Conservation (phyloP, 2,888 invertebrate genomes). For the Erannis defoliaria region DNA sequence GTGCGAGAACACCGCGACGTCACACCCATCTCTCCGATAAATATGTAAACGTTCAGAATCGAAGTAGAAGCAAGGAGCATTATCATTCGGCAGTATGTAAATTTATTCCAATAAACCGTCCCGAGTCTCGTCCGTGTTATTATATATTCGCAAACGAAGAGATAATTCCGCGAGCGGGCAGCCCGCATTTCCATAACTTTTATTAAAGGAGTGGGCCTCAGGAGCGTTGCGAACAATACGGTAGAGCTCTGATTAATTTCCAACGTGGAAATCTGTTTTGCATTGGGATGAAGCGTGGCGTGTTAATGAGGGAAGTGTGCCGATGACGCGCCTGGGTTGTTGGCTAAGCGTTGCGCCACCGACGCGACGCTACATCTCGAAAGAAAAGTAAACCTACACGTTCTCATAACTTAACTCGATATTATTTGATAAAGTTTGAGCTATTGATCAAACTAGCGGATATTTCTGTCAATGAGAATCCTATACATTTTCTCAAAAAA, state of each 20-base stretch:
- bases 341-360: conserved; percentile 12
- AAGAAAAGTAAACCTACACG: too few relatives aligned
- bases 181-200: conserved; percentile 84
- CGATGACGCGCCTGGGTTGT: conserved; percentile 48
- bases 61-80: conserved; percentile 71
- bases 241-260: conserved; percentile 77
- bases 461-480: not conserved
- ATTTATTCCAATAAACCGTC: conserved; percentile 85
- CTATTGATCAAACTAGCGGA: too few relatives aligned
- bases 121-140: conserved; percentile 77
- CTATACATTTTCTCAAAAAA: not conserved
- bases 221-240: conserved; percentile 78
- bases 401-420: too few relatives aligned
- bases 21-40: conserved; percentile 77
- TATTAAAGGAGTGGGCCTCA: conserved; percentile 81
- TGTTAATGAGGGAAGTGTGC: conserved; percentile 59
- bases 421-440: too few relatives aligned
- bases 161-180: conserved; percentile 82
- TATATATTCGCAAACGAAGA: conserved; percentile 86
- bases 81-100: conserved; percentile 82
- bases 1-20: conserved; percentile 48
- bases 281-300: conserved; percentile 71
- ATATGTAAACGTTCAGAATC: conserved; percentile 82
- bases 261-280: conserved; percentile 79
- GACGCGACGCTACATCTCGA: not conserved